These are phyloP conservation scores for Sebastes fasciatus DNA, from an alignment of 2,113 vertebrate genomes.

Conservation along the genomic window DNA sequence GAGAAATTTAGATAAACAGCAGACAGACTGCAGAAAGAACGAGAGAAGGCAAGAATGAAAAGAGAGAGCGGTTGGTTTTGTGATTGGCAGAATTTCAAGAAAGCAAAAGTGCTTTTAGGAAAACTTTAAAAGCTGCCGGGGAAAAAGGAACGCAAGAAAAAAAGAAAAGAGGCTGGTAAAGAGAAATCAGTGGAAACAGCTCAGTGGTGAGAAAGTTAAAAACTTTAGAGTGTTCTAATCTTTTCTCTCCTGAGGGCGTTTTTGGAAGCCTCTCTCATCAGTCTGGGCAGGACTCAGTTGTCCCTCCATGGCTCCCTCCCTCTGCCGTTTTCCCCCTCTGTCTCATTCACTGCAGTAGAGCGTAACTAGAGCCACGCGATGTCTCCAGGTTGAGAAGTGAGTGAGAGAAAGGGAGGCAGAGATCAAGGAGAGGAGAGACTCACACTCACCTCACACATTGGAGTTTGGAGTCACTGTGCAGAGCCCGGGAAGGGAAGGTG, in stretches of 20 bases:
- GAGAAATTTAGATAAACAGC: constrained; percentile 16
- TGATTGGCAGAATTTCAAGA: constrained; percentile 57
- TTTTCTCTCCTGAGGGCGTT: constrained; percentile 68
- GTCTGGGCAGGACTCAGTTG: constrained; percentile 78
- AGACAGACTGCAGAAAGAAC: constrained; percentile 18
- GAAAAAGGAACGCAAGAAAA: constrained; percentile 36
- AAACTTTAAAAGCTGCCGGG: constrained; percentile 49
- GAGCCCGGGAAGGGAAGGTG: constrained; percentile 69
- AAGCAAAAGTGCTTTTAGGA: constrained; percentile 43
- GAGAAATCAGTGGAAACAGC: constrained; percentile 56
- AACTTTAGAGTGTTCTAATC: constrained; percentile 57
- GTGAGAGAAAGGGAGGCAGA: constrained; percentile 69
- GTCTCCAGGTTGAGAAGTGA: constrained; percentile 81
- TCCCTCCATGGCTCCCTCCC: constrained; percentile 70
- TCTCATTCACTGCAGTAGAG: constrained; percentile 71
- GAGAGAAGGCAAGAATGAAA: constrained; percentile 15
- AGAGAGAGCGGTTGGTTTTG: constrained; percentile 34
- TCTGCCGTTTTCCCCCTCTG: constrained; percentile 54
- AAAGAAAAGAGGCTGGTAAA: constrained; percentile 37
- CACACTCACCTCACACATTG: constrained; percentile 68
- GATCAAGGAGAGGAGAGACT: constrained; percentile 67
- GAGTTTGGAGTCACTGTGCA: constrained; percentile 79
- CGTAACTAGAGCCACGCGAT: constrained; percentile 78
- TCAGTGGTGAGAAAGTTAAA: constrained; percentile 51
- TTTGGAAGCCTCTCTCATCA: constrained; percentile 77